Evolutionary conservation across 2,113 vertebrate species (phyloP).

Genomic region (Oophaga pumilio): DNA sequence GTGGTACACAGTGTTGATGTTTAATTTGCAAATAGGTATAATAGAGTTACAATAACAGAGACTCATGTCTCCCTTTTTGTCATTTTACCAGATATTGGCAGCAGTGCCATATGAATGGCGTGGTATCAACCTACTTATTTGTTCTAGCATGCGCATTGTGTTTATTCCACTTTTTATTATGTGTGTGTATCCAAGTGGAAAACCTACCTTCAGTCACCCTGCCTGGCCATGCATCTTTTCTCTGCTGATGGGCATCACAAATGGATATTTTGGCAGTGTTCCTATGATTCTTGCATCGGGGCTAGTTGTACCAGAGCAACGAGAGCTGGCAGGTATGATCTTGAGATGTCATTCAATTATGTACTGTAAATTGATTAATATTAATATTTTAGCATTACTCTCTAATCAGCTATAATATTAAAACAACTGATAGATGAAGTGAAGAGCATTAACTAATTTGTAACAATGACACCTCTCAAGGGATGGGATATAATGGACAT

Average conservation of each 20-base stretch:
- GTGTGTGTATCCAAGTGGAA: conserved; percentile 85
- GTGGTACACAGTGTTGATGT: background rate
- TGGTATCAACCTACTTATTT: conserved; percentile 86
- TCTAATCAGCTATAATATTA: no score
- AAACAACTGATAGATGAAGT: no score
- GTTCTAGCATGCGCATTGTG: conserved; percentile 86
- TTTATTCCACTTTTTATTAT: conserved; percentile 98
- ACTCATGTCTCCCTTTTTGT: background rate
- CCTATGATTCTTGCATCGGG: conserved; percentile 96
- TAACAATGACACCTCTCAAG: no score
- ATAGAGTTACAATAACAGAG: background rate
- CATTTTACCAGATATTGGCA: conserved; percentile 83
- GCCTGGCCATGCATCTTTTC: conserved; percentile 98
- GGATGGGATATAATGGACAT: no score
- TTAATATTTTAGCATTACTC: no score
- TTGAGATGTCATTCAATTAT: background rate
- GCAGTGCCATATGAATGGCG: conserved; percentile 92
- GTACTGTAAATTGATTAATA: background rate
- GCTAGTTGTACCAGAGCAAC: conserved; percentile 89
- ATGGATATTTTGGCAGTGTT: conserved; percentile 94
- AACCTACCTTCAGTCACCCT: conserved; percentile 85
- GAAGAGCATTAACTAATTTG: no score
- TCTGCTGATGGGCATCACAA: conserved; percentile 95
- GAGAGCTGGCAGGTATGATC: conserved; percentile 89
- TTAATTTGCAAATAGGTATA: background rate